Evolutionary conservation across 30 jellyfish, hydroid and myxozoan genomes (phyloP), one percentile per base, ranked within the genome.

Genomic region (Cassiopea xamachana): DNA sequence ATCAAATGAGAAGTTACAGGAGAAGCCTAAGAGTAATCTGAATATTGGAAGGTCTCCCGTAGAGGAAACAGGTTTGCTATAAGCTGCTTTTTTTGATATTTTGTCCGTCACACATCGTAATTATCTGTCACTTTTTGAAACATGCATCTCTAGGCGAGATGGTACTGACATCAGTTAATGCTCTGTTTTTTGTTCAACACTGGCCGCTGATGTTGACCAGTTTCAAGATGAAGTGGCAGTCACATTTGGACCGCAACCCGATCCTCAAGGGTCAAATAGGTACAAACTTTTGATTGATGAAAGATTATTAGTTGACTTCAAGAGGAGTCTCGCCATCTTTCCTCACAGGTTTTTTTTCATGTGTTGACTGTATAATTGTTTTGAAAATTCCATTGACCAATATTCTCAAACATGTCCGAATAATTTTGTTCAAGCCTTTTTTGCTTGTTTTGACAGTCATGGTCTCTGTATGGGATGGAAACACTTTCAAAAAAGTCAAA

Each of bases 401-500:
- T 27, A 0, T 27, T 27, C 39, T 27, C 39, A 27, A 27, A 27
- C 39, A 27, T 27, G 39, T 27, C 39, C 39, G 39, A 27, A 27
- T 27, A 27, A 27, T 27, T 27, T 27, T 27, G 39, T 27, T 27
- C 39, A 27, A 27, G 39, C 39, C 39, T 27, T 27, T 27, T 27
- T 27, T 27, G 39, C 0, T 27, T 27, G 39, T 27, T 10, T 55
- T 71, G 89, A 46, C 69, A 94, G 98, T 94, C 19, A 83, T 82
- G 88, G 98, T 94, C 14, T 94, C 98, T 17, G 92, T 94, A 9
- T 94, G 97, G 97, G 96, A 89, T 78, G 98, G 97, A 2, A 79
- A 87, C 69, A 85, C 96, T 15, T 94, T 94, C 91, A 89, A 89
- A 74, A 94, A 94, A 75, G 96, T 81, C 55, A 94, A 90, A 77